A percentile compares a stretch with the other conserved stretches of the same genome.
phyloP scores from a whole-genome alignment of 2,797 vertebrate species.

The Propithecus deckenii region DNA sequence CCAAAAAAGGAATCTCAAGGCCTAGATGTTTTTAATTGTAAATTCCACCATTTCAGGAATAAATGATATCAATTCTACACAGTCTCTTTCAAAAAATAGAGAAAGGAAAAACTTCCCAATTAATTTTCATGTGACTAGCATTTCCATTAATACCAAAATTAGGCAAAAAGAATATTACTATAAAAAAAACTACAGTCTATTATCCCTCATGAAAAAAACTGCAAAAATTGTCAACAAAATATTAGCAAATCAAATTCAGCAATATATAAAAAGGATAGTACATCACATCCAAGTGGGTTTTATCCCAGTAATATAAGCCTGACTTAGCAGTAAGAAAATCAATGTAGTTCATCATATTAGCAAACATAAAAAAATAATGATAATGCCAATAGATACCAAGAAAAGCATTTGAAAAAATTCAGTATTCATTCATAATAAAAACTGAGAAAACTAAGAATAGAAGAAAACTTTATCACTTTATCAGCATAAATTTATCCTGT shows the following conservation, averaged over 20 bases:
- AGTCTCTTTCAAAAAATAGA: neutral
- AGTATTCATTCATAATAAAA: neutral
- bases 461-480: neutral
- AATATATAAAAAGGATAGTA: neutral
- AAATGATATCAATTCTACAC: neutral
- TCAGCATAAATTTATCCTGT: neutral
- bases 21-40: neutral
- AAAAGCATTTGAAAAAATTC: neutral
- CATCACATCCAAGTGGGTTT: neutral
- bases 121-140: neutral
- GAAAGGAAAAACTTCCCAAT: neutral
- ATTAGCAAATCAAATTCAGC: neutral
- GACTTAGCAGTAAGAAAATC: neutral
- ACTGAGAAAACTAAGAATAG: neutral
- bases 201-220: neutral
- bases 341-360: neutral
- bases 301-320: neutral
- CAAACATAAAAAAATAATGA: neutral
- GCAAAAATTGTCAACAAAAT: neutral
- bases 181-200: neutral
- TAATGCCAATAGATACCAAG: neutral
- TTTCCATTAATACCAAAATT: neutral
- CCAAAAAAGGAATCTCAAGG: neutral
- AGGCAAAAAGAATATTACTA: neutral
- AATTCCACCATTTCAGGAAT: neutral